These are phyloP conservation scores for Willowsia nigromaculata DNA, from an alignment of 2,888 invertebrate genomes.

Conservation along the genomic window DNA sequence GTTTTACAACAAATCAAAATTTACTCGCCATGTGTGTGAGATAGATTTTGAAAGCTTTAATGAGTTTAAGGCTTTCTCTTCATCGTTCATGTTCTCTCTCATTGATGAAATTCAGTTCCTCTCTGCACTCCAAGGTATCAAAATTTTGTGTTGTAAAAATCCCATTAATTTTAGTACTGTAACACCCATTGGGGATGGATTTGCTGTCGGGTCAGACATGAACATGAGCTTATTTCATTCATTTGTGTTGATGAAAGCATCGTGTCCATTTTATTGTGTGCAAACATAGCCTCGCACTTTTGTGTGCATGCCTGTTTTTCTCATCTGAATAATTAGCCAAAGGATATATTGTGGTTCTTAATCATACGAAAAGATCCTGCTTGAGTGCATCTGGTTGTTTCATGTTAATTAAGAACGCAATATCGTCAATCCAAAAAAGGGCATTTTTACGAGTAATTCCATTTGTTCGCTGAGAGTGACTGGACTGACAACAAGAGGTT, in stretches of 20 bases:
- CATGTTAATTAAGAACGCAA: conserved; percentile 16
- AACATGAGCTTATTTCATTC: conserved; percentile 19
- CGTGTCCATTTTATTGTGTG: neutral
- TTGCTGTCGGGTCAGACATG: conserved; percentile 18
- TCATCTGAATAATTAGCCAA: conserved; percentile 35
- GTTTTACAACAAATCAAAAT: neutral
- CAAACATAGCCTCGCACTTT: too few relatives aligned
- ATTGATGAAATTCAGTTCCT: too few relatives aligned
- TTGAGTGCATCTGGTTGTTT: conserved; percentile 9
- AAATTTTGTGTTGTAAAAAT: neutral
- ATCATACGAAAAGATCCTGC: neutral
- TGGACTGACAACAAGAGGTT: neutral
- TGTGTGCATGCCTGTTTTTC: neutral
- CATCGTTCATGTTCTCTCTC: neutral
- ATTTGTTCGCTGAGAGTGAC: neutral
- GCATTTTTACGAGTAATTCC: conserved; percentile 13
- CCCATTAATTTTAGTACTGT: conserved; percentile 44
- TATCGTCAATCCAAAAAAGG: neutral
- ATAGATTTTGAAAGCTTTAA: neutral
- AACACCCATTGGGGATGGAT: conserved; percentile 37
- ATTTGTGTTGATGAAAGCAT: neutral
- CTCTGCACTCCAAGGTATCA: neutral
- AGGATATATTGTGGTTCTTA: neutral
- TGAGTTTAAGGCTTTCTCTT: neutral
- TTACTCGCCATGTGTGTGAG: neutral